Conservation (phyloP, 2,113 vertebrate genomes). For the Gymnocephalus cernua region DNA sequence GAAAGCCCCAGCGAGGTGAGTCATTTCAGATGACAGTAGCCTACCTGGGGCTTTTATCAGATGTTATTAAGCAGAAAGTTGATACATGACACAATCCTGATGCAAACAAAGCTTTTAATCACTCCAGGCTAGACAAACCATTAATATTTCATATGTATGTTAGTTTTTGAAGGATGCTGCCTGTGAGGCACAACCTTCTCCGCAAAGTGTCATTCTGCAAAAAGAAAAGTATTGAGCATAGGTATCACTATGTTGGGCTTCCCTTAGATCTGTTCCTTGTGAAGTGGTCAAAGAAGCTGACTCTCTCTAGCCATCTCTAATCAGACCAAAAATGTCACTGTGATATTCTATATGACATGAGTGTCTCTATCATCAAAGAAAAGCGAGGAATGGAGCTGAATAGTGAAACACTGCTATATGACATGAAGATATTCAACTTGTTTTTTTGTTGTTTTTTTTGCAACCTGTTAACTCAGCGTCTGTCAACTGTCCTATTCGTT, state of each 20-base stretch:
- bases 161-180: constrained; percentile 19
- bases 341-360: not conserved
- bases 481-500: not conserved
- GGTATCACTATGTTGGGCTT: not conserved
- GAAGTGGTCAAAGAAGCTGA: constrained; percentile 8
- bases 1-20: constrained; percentile 1
- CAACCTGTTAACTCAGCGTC: constrained; percentile 74
- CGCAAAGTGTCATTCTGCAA: not conserved
- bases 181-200: not conserved
- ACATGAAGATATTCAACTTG: constrained; percentile 22
- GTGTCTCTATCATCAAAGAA: not conserved
- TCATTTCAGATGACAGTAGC: constrained; percentile 39
- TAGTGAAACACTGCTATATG: not conserved
- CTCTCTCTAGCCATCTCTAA: not conserved
- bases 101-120: constrained; percentile 26
- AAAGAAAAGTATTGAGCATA: not conserved
- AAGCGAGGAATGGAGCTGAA: too few relatives aligned
- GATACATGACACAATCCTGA: constrained; percentile 35
- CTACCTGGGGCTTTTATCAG: not conserved
- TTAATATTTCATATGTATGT: constrained; percentile 36
- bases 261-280: not conserved
- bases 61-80: constrained; percentile 38
- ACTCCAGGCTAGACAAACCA: constrained; percentile 13
- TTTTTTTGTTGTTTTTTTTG: constrained; percentile 9
- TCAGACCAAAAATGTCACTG: not conserved